Evolutionary conservation across 2,888 invertebrate species (phyloP), one percentile per base, ranked within the genome.

Genomic region (Cacoxenus indagator): DNA sequence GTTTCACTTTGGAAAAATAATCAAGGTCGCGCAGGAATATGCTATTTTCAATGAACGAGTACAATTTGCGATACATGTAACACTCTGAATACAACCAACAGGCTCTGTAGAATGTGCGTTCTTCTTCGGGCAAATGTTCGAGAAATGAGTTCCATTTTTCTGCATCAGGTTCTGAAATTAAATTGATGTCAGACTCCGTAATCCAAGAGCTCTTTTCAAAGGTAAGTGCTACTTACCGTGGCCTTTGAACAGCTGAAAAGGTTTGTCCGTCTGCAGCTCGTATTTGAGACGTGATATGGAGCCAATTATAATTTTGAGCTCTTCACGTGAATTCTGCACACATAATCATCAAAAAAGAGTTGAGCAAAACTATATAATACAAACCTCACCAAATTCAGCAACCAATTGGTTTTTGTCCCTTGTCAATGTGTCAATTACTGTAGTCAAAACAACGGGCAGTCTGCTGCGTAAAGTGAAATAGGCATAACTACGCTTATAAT

Each of bases 1-100:
- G 85, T 83, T 98, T 98, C 83, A 93, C 92, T 9, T 91, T 90
- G 46, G 87, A 89, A 86, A 97, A 98, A 29, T 93, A 93, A 86
- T 98, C 98, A 81, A 92, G 94, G 1, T 89, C 84, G 65, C 90
- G 89, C 14, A 97, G 85, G 9, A 76, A 76, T 48, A 77, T 70
- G 67, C 91, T 92, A 27, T 91, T 83, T 76, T 92, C 90, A 82
- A 95, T 92, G 24, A 92, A 91, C 83, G 94, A 92, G 70, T 90
- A 88, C 4, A 95, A 84, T 70, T 91, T 89, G 64, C 94, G 90
- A 75, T 98, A 98, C 89, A 98, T 91, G 85, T 97, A 98, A 84
- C 97, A 96, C 87, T 99, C 98, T 0, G 93, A 91, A 82, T 95
- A 93, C 0, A 99, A 89, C 97, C 97, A 99, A 1, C 92, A 89